Percentiles rank a stretch among this genome's conserved stretches.
phyloP scores from a whole-genome alignment of 2,113 vertebrate species.

The Dicerorhinus sumatrensis region DNA sequence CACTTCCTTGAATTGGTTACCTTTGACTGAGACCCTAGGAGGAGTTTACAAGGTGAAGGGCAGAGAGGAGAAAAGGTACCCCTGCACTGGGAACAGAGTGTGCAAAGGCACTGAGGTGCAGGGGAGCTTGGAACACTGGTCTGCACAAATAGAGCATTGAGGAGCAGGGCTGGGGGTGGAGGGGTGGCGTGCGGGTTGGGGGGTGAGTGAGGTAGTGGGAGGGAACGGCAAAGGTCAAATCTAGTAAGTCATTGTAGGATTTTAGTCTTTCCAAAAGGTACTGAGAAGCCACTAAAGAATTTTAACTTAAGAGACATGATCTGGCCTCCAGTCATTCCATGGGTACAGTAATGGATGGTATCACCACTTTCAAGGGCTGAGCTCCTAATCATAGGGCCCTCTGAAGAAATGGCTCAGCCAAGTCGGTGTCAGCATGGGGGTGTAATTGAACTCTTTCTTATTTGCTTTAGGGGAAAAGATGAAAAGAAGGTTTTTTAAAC shows the following conservation, averaged over 20 bases:
- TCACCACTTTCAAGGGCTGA: not conserved
- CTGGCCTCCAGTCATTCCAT: not conserved
- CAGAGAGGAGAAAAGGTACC: not conserved
- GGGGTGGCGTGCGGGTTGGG: fast-evolving
- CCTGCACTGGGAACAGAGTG: not conserved
- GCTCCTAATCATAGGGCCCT: not conserved
- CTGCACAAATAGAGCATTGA: not conserved
- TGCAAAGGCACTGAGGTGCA: not conserved
- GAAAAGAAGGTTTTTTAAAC: not conserved
- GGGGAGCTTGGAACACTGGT: not conserved
- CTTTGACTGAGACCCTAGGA: not conserved
- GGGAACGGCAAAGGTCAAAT: not conserved
- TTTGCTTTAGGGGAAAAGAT: not conserved
- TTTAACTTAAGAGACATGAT: not conserved
- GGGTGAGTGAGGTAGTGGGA: fast-evolving
- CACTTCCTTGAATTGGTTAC: not conserved
- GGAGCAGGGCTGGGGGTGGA: too few species aligned
- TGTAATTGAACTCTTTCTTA: not conserved
- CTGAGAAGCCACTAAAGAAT: not conserved
- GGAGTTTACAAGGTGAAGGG: not conserved
- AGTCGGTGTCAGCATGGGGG: not conserved
- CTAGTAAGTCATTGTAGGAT: not conserved
- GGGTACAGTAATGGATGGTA: too few species aligned
- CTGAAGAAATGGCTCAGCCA: not conserved
- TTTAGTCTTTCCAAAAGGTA: not conserved